Evolutionary conservation across 2,888 invertebrate genomes (phyloP), one percentile per base, ranked within the genome.

Genomic region (Drosophila anomalata): DNA sequence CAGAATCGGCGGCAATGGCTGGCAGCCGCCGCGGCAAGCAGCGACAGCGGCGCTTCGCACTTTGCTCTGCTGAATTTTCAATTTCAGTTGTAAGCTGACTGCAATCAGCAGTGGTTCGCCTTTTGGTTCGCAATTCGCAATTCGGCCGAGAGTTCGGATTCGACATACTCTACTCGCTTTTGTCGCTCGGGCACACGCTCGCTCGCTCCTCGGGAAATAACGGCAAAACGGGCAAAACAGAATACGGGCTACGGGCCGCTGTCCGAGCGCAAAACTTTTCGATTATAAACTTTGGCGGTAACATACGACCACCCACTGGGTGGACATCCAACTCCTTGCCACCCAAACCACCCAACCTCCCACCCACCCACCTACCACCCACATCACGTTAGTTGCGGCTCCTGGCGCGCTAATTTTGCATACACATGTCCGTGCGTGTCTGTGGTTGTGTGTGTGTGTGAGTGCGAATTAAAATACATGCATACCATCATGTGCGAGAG

Each of bases 21-120:
- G 17, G 17, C 22, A 57, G 65, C 65, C 62, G 69, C 56, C n/a
- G 60, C 65, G 58, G 58, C 70, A 69, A 69, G 71, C 67, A 69
- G 72, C 72, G 70, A 54, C 70, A 73, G 84, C 81, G 84, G 85
- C 86, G 89, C 89, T 89, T 88, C 87, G 85, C 88, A 86, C 86
- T 87, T 81, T 89, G 89, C 90, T 89, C 86, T 89, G 89, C 89
- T 89, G 89, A 89, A 89, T 89, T 89, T 89, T 89, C 90, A 90
- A 90, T 89, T 85, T 90, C 87, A 90, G 90, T 90, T 90, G 90
- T 90, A 89, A 90, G 90, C 90, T 89, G 90, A 90, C 90, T 90
- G 90, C 90, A 90, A 90, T 89, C 89, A 90, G 89, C 90, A 88
- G 87, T 90, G 90, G 89, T 89, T 90, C 89, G 89, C 85, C 83